phyloP scores from a whole-genome alignment of 2,888 invertebrate species.

The Ditylenchus weischeri region DNA sequence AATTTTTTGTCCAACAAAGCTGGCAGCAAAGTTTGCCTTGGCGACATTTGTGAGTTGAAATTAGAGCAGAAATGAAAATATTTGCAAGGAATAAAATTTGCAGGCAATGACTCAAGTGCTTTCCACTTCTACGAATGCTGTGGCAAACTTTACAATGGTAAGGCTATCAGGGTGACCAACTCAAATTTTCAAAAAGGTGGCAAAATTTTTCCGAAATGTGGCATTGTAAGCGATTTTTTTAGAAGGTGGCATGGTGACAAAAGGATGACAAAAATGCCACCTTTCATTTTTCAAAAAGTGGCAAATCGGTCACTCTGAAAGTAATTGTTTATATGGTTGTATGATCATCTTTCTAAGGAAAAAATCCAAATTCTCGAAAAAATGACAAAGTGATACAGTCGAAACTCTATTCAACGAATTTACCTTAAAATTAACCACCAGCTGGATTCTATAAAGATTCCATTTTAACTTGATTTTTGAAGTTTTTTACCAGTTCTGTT shows the following conservation, averaged over 20 bases:
- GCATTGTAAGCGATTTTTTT: too few species aligned
- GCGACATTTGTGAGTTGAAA: slow-evolving; percentile 31
- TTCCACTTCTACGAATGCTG: slow-evolving; percentile 33
- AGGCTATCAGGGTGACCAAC: too few species aligned
- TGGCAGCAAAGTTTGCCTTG: slow-evolving; percentile 33
- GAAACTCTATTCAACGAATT: background rate
- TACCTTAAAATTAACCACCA: background rate
- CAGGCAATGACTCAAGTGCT: slow-evolving; percentile 26
- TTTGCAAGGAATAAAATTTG: slow-evolving; percentile 2
- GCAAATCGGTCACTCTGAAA: too few species aligned
- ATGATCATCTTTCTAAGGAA: too few species aligned
- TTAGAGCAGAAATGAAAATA: background rate
- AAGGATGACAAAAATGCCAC: too few species aligned
- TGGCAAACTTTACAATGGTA: slow-evolving; percentile 23
- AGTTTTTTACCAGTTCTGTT: background rate
- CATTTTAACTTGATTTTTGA: background rate
- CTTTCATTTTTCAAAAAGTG: too few species aligned
- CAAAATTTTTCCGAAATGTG: too few species aligned
- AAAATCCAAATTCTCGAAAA: too few species aligned
- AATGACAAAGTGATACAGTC: too few species aligned
- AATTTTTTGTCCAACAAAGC: slow-evolving; percentile 21
- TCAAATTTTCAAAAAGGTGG: too few species aligned
- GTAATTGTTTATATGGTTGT: too few species aligned
- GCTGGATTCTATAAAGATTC: background rate
- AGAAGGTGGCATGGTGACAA: too few species aligned